phyloP scores from a whole-genome alignment of 2,113 vertebrate genomes.

The Cinclus cinclus region DNA sequence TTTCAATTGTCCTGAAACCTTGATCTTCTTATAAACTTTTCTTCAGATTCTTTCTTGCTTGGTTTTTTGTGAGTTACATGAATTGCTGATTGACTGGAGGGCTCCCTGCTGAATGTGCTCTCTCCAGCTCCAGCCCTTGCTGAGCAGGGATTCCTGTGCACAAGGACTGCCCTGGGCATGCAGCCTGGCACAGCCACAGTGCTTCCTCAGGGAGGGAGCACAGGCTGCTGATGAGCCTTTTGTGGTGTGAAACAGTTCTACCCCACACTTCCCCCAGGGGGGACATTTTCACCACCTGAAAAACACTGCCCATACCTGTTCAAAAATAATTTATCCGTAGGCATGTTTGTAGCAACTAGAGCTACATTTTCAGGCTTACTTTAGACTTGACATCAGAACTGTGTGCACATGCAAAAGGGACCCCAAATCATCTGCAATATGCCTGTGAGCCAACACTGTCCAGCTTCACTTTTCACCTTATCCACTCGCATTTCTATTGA shows the following conservation, averaged over 20 bases:
- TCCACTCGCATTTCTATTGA: fast-evolving
- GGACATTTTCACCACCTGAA: not conserved
- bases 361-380: not conserved
- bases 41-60: not conserved
- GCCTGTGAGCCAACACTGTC: fast-evolving
- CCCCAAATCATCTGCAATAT: not conserved
- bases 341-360: not conserved
- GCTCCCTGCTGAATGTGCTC: not conserved
- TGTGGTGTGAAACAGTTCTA: not conserved
- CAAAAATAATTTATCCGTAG: not conserved
- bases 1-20: slow-evolving; percentile 23
- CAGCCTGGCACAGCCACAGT: not conserved
- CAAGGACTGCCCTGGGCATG: fast-evolving
- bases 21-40: slow-evolving; percentile 60
- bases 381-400: not conserved
- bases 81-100: not conserved
- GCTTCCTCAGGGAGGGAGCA: not conserved
- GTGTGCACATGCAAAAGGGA: not conserved
- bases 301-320: not conserved
- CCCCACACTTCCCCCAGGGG: fast-evolving
- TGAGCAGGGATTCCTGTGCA: not conserved
- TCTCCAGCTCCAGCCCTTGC: not conserved
- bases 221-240: not conserved
- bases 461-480: not conserved
- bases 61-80: not conserved